These are phyloP conservation scores for Stenichneumon culpator DNA, from an alignment of 2,888 invertebrate genomes.

Conservation along the genomic window DNA sequence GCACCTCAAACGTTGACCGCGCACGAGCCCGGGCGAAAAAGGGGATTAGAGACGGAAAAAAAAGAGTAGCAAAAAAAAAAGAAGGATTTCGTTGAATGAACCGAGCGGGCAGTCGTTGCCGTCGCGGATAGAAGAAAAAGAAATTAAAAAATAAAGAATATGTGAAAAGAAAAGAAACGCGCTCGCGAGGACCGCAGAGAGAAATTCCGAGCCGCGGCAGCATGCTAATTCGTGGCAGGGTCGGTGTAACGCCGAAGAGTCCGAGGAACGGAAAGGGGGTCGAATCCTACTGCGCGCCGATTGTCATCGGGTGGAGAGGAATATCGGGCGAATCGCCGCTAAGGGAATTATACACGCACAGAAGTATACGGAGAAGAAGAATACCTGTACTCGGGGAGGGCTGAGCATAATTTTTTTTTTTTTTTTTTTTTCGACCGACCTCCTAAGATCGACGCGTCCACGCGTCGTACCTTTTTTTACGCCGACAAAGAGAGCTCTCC, in stretches of 20 bases:
- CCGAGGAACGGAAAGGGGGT: conserved; percentile 6
- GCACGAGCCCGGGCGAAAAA: conserved; percentile 73
- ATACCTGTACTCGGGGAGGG: conserved; percentile 43
- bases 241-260: conserved; percentile 23
- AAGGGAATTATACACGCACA: conserved; percentile 48
- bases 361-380: conserved; percentile 26
- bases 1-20: conserved; percentile 77
- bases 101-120: conserved; percentile 30
- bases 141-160: conserved; percentile 42
- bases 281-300: conserved; percentile 38
- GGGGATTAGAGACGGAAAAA: conserved; percentile 77
- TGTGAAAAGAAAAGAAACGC: conserved; percentile 49
- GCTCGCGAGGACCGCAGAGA: conserved; percentile 46
- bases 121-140: conserved; percentile 39
- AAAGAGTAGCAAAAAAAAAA: conserved; percentile 54
- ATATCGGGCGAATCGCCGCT: conserved; percentile 55
- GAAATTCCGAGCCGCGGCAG: conserved; percentile 59
- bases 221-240: conserved; percentile 64
- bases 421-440: conserved; percentile 14
- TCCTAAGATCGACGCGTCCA: conserved; percentile 49
- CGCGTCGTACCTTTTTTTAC: conserved; percentile 51
- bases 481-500: conserved; percentile 69
- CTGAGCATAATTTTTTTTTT: conserved; percentile 27
- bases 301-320: conserved; percentile 59
- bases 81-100: conserved; percentile 71